A percentile compares a stretch with the other conserved stretches of the same genome.
These are phyloP conservation scores for Leptocoma aspasia DNA, from an alignment of 2,113 vertebrate species.

Conservation along the genomic window DNA sequence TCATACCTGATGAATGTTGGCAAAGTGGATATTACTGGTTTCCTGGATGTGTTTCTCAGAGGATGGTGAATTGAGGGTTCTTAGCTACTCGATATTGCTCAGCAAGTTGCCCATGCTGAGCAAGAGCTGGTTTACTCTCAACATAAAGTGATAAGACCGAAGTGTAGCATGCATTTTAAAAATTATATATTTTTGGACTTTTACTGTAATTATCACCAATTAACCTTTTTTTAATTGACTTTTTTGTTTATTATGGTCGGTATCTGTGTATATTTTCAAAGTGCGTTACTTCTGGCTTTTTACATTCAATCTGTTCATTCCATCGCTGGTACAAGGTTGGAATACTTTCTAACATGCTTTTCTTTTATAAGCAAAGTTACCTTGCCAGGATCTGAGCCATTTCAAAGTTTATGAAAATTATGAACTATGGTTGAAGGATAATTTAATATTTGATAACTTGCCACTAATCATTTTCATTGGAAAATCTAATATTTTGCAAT, in stretches of 20 bases:
- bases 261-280: background rate
- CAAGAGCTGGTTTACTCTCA: background rate
- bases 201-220: background rate
- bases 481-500: background rate
- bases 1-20: slow-evolving; percentile 4
- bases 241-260: background rate
- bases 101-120: background rate
- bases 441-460: background rate
- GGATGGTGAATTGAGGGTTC: background rate
- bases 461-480: background rate
- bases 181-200: fast-evolving
- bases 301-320: background rate
- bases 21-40: background rate
- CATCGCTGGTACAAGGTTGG: background rate
- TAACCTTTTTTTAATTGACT: background rate
- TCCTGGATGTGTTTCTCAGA: background rate
- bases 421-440: background rate
- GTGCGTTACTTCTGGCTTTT: background rate
- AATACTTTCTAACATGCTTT: background rate
- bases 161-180: background rate
- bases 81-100: background rate
- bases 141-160: background rate
- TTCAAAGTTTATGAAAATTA: background rate
- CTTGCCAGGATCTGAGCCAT: background rate
- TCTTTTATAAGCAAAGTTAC: background rate